Evolutionary conservation across 2,888 invertebrate species (phyloP), one percentile per base, ranked within the genome.

Genomic region (Spisula solida): DNA sequence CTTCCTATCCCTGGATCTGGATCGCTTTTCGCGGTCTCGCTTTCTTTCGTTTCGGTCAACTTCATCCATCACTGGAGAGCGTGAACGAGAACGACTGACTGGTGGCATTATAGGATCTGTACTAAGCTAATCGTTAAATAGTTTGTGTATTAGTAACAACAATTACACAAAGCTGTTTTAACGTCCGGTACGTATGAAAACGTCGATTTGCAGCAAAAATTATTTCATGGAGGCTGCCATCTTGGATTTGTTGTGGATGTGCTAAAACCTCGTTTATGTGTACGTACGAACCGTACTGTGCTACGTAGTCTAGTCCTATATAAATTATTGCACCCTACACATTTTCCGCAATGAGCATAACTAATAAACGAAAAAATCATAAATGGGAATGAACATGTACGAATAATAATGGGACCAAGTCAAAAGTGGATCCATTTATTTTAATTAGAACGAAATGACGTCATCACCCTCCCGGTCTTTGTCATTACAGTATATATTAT

Each of bases 1-100:
- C 87, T 94, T 94, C 66, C 94, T 93, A 25, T 92, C 94, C 81
- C 89, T 88, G 66, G 93, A 93, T 82, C 92, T 47, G 10, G 90
- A 90, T 48, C 87, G 79, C 20, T 81, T 83, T 79, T 88, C 90
- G 66, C 83, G 92, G 48, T 94, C 88, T 70, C 92, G 91, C 86
- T 92, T 89, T n/a, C 88, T 87, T 16, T 85, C 84, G 18, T 80
- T 89, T 20, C 60, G 84, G 41, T 85, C 86, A 56, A 70, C 25
- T 55, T 82, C 78, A 0, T 34, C 70, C n/a, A 56, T 25, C 31
- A 82, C 16, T 8, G 92, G 92, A 60, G 92, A 92, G 5, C 90
- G 83, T 41, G 92, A 92, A 51, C 90, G 75, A 31, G 88, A 89
- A 20, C 90, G 88, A n/a, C 87, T 89, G 16, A 83, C 85, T 12